Evolutionary conservation across 1,140 invertebrate species (phyloP), one percentile per base, ranked within the genome.

Genomic region (Venustaconcha ellipsiformis): DNA sequence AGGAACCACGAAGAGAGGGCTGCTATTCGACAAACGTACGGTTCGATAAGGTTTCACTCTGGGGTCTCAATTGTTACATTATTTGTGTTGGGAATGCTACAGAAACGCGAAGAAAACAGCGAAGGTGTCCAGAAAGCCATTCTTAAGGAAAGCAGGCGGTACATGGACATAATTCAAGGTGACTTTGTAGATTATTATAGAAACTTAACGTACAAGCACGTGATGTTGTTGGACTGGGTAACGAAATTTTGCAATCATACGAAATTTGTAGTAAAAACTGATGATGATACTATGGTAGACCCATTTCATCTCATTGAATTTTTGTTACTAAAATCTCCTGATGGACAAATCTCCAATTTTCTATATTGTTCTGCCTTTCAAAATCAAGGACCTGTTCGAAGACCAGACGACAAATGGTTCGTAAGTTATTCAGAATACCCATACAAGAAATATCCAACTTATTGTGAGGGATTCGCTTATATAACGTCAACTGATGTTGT

Each of bases 221-320:
- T 96, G 0, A 96, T 96, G 94, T 96, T 95, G 0, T 86, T 97
- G 26, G 91, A 92, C 80, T 97, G 96, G 95, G 93, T 92, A 0
- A 84, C 91, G 1, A 88, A 87, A 14, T 90, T 92, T 79, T 97
- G 96, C 87, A 82, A 84, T 13, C 88, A 92, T 20, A 91, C 92
- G 1, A 90, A 92, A 72, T 95, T 92, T 83, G 92, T 97, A 18
- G 91, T 97, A 14, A 97, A 97, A 92, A 93, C 95, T 87, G 96
- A 97, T 88, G 96, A 97, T 88, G 96, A 97, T 86, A 95, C 94
- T 73, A 93, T 95, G 57, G 92, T 96, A 26, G 72, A 78, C 57
- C 18, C 67, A 1, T 74, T 60, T 57, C 70, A 74, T 73, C 20
- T 78, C 13, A 56, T 78, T 55, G 13, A 70, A 15, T 74, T 63